phyloP scores from a whole-genome alignment of 2,113 vertebrate genomes.

The Suncus etruscus region DNA sequence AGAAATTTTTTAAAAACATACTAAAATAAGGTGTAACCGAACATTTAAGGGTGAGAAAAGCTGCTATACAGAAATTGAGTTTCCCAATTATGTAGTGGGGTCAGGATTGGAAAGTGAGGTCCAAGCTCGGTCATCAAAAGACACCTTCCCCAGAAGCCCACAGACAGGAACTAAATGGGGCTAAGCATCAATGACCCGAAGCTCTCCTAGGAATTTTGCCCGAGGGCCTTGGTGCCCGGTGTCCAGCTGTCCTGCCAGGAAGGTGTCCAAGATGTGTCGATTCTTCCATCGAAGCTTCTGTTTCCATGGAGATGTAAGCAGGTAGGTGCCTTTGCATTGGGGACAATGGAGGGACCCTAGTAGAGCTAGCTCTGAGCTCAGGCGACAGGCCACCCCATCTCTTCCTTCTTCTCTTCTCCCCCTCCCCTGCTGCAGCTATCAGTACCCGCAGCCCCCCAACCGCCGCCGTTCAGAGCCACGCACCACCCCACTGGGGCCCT shows the following conservation, averaged over 20 bases:
- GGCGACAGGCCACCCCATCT: too few species aligned
- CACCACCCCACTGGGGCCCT: neutral
- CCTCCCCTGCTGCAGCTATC: conserved; percentile 84
- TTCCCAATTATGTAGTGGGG: neutral
- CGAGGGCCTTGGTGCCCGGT: conserved; percentile 87
- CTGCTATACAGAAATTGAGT: neutral
- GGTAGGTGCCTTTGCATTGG: conserved; percentile 81
- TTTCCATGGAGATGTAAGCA: conserved; percentile 90
- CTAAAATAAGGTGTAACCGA: too few species aligned
- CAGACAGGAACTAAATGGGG: neutral
- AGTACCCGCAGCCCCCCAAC: conserved; percentile 82
- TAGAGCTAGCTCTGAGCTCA: neutral
- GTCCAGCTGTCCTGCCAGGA: conserved; percentile 87
- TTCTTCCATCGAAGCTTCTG: conserved; percentile 92
- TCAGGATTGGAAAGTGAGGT: too few species aligned
- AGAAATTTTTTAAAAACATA: too few species aligned
- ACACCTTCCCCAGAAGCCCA: too few species aligned
- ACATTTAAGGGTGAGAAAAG: neutral
- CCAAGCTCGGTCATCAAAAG: too few species aligned
- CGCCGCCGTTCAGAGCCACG: conserved; percentile 70
- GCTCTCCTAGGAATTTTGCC: conserved; percentile 87
- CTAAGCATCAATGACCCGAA: neutral
- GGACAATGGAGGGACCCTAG: neutral
- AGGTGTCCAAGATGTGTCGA: conserved; percentile 86
- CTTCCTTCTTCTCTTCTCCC: neutral